phyloP scores from a whole-genome alignment of 1,140 invertebrate genomes.

The Aethina tumida region DNA sequence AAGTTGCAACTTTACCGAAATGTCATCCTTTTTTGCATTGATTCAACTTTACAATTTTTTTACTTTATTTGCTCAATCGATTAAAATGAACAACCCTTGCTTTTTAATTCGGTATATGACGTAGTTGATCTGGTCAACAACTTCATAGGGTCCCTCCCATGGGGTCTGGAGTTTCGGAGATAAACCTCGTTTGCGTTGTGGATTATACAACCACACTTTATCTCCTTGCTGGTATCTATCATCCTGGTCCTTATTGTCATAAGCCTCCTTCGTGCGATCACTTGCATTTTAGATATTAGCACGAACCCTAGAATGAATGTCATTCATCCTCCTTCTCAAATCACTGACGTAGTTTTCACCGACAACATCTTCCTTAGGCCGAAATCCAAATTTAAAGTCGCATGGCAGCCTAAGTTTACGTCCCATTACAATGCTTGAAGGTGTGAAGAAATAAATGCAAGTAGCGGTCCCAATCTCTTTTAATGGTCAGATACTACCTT shows the following conservation, averaged over 20 bases:
- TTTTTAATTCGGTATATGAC: too few species aligned
- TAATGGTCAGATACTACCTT: constrained; percentile 5
- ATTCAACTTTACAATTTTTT: too few species aligned
- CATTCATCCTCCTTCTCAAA: constrained; percentile 5
- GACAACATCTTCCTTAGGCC: constrained; percentile 6
- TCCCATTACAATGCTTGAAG: constrained; percentile 8
- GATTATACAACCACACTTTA: not conserved
- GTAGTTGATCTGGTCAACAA: too few species aligned
- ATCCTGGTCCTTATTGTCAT: constrained; percentile 3
- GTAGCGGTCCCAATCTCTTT: constrained; percentile 10
- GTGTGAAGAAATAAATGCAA: constrained; percentile 7
- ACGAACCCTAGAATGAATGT: constrained; percentile 6
- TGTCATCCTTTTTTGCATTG: too few species aligned
- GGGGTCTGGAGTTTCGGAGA: too few species aligned
- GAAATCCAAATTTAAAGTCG: constrained; percentile 10
- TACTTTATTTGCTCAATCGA: too few species aligned
- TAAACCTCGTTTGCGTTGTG: too few species aligned
- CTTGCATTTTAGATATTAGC: constrained; percentile 8
- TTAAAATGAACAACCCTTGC: too few species aligned
- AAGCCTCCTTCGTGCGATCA: constrained; percentile 8
- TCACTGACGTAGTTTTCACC: constrained; percentile 8
- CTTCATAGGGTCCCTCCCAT: too few species aligned
- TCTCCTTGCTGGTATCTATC: not conserved
- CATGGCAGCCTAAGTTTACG: constrained; percentile 9
- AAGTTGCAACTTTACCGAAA: too few species aligned